These are phyloP conservation scores for Gonioctena quinquepunctata DNA, from an alignment of 1,140 invertebrate species.

Conservation along the genomic window DNA sequence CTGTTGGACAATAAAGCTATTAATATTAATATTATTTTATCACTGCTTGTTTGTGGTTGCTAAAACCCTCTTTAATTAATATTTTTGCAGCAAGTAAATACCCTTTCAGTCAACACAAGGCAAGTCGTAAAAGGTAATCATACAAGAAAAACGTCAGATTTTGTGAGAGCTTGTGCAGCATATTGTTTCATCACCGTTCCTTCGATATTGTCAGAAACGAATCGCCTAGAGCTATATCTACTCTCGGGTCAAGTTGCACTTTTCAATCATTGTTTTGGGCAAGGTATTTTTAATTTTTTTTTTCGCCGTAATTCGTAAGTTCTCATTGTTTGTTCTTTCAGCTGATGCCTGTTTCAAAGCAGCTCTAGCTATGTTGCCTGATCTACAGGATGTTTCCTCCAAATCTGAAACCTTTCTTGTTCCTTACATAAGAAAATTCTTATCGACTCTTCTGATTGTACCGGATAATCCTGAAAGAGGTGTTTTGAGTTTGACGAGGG, in stretches of 20 bases:
- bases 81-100: conserved; percentile 73
- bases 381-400: conserved; percentile 80
- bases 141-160: conserved; percentile 79
- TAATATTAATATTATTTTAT: no score
- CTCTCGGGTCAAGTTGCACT: conserved; percentile 87
- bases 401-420: conserved; percentile 73
- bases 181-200: conserved; percentile 96
- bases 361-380: conserved; percentile 76
- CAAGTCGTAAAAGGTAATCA: conserved; percentile 76
- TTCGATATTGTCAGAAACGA: conserved; percentile 77
- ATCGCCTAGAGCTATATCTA: conserved; percentile 83
- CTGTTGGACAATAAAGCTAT: no score
- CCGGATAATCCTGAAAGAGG: conserved; percentile 89
- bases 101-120: conserved; percentile 73
- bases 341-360: conserved; percentile 93
- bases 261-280: conserved; percentile 87
- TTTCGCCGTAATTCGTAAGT: no score
- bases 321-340: no score
- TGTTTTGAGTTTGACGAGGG: conserved; percentile 75
- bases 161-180: conserved; percentile 92
- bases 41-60: no score
- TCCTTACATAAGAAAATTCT: conserved; percentile 75
- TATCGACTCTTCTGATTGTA: conserved; percentile 83
- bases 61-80: neutral
- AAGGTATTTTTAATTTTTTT: conserved; percentile 67